Evolutionary conservation across 2,113 vertebrate genomes (phyloP), one percentile per base, ranked within the genome.

Genomic region (Ameiurus melas): DNA sequence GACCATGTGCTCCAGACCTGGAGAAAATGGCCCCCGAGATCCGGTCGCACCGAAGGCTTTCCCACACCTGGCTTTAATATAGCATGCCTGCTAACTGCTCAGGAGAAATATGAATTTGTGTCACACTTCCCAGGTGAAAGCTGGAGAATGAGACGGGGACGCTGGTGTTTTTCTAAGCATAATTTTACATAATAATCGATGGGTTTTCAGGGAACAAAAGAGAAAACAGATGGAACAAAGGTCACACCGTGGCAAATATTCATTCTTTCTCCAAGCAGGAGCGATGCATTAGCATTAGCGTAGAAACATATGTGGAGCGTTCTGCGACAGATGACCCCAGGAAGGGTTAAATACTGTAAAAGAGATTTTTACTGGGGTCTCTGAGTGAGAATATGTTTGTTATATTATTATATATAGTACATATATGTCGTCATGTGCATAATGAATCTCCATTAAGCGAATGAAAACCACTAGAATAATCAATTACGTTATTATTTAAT

Each of bases 131-230:
- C 94, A 95, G 94, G 94, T 95, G 95, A 96, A 95, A 94, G 95
- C 95, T 92, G 95, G 92, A 60, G 68, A 89, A 92, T 89, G 90
- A 93, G 47, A 91, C 89, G 92, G 91, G 92, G 91, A 93, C 89
- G 89, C 92, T 92, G 93, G 64, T 95, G 95, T 96, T 96, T 96
- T 96, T 93, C 94, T 94, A 95, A 94, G 95, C 93, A 96, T 96
- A 96, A 94, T 94, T 96, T 96, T 96, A 95, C 95, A 96, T 96
- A 95, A 95, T 96, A 95, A 96, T 94, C 92, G 85, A 89, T 83
- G 33, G 68, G 27, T 91, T 92, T 91, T 89, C 88, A 62, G 89
- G 89, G 90, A 90, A 92, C 94, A 93, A 93, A 95, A 96, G 92
- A 94, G 94, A 95, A 96, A 95, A 95, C 94, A 95, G 93, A 96